Evolutionary conservation across 2,888 invertebrate species (phyloP), one percentile per base, ranked within the genome.

Genomic region (Minunthozetes semirufus): DNA sequence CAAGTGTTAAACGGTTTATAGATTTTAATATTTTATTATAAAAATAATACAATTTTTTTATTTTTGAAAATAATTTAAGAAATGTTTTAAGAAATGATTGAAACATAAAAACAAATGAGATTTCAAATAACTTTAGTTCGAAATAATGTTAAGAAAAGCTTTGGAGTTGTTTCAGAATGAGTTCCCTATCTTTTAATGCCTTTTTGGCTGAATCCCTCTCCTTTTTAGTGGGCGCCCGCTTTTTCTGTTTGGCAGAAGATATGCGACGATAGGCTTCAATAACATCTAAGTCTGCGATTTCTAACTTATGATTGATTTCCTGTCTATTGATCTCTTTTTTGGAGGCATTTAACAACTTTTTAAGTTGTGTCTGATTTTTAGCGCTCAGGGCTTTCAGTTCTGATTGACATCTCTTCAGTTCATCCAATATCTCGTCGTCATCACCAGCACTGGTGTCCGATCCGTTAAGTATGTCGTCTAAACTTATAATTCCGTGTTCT

Each of bases 231-330:
- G 91, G 86, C 9, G 89, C 88, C 78, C 90, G 87, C 81, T 92
- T 91, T 82, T 93, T 93, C 81, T 91, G 89, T 80, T 93, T 90
- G 0, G 90, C 88, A 42, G 88, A 85, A 76, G 89, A 86, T 80
- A 93, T 88, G 81, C 90, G 90, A 80, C 92, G 90, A 81, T 93
- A 94, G 80, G 90, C 88, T 81, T 94, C 94, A 82, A 93, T 88
- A 76, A 90, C 82, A 81, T 84, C 83, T 27, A 80, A 80, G 81
- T 93, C 92, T 3, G 89, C 87, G 74, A 86, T 85, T 79, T 88
- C 88, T 42, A 93, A 86, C 82, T 91, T 91, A 77, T 89, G 88
- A 80, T 89, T 89, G 53, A 92, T 83, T 78, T 91, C 89, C 80
- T 92, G 88, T 80, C 90, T 86, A 78, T 88, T 88, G 84, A 92